These are phyloP conservation scores for Drosophila paranaensis DNA, from an alignment of 2,888 invertebrate genomes.

Conservation along the genomic window DNA sequence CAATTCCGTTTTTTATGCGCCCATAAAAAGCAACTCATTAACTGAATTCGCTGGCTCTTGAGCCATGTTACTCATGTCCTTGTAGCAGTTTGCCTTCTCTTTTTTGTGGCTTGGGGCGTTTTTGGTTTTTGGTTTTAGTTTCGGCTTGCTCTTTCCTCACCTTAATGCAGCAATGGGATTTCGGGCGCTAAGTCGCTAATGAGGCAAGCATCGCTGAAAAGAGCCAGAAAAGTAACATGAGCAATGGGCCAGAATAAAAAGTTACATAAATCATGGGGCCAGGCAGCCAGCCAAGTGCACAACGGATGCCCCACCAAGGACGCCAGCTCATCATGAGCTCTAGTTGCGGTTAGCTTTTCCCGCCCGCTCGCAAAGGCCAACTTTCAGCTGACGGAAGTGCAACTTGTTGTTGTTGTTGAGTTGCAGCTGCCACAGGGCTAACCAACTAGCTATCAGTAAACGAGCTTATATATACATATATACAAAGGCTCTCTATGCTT, in stretches of 20 bases:
- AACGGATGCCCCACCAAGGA: constrained; percentile 38
- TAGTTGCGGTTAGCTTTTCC: constrained; percentile 32
- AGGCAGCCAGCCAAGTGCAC: constrained; percentile 14
- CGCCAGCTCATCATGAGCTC: constrained; percentile 34
- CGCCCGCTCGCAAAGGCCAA: constrained; percentile 33
- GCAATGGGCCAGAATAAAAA: constrained; percentile 41
- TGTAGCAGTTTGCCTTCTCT: not conserved
- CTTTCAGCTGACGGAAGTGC: constrained; percentile 66
- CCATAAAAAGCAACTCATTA: constrained; percentile 35
- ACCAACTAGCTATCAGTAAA: constrained; percentile 23
- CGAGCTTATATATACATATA: constrained; percentile 9
- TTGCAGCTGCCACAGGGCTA: constrained; percentile 10
- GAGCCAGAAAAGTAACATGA: constrained; percentile 37
- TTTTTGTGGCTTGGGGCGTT: constrained; percentile 11
- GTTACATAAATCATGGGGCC: constrained; percentile 44
- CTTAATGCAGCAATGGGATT: constrained; percentile 37
- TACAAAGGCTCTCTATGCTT: not conserved
- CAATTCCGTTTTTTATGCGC: constrained; percentile 46
- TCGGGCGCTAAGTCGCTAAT: constrained; percentile 66
- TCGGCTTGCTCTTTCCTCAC: constrained; percentile 28
- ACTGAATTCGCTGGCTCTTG: constrained; percentile 10
- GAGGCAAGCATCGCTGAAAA: constrained; percentile 68
- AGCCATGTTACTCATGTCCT: constrained; percentile 21
- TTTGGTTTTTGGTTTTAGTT: constrained; percentile 14
- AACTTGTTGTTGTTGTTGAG: constrained; percentile 60